Conservation (phyloP, 1,140 invertebrate species). For the Calosoma granatense region DNA sequence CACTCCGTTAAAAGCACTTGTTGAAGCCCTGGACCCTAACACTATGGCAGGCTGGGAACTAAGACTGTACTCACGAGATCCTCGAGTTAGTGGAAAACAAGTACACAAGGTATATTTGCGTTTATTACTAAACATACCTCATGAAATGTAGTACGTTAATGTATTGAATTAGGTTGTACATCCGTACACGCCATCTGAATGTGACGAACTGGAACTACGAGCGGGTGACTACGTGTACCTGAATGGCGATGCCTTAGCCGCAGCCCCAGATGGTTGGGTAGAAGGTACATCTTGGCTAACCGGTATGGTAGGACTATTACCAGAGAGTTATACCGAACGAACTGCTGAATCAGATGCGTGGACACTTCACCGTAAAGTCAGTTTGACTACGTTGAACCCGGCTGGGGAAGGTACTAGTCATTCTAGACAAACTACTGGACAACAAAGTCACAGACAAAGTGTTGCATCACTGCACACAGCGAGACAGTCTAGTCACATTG, state of each 20-base stretch:
- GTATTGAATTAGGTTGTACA: constrained; percentile 56
- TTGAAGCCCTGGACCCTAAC: constrained; percentile 55
- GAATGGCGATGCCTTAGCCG: constrained; percentile 56
- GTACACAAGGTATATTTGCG: constrained; percentile 38
- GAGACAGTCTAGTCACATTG: neutral
- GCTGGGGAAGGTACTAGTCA: neutral
- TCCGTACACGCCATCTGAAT: constrained; percentile 61
- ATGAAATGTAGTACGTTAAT: constrained; percentile 12
- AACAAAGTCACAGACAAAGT: neutral
- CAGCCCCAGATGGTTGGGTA: constrained; percentile 74
- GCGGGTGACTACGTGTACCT: constrained; percentile 81
- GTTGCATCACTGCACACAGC: neutral
- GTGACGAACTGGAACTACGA: constrained; percentile 75
- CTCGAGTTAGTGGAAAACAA: constrained; percentile 61
- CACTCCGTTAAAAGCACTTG: constrained; percentile 58
- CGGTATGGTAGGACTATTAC: constrained; percentile 65
- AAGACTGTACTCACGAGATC: constrained; percentile 74
- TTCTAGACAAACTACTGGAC: neutral
- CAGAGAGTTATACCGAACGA: constrained; percentile 68
- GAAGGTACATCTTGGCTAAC: constrained; percentile 81
- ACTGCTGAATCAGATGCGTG: constrained; percentile 83
- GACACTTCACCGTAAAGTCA: constrained; percentile 68
- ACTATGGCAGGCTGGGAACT: constrained; percentile 70
- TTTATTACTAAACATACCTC: neutral
- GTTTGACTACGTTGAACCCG: constrained; percentile 33